Percentiles rank a stretch among this genome's conserved stretches.
These are phyloP conservation scores for Acrobasis suavella DNA, from an alignment of 2,888 invertebrate species.

Conservation along the genomic window DNA sequence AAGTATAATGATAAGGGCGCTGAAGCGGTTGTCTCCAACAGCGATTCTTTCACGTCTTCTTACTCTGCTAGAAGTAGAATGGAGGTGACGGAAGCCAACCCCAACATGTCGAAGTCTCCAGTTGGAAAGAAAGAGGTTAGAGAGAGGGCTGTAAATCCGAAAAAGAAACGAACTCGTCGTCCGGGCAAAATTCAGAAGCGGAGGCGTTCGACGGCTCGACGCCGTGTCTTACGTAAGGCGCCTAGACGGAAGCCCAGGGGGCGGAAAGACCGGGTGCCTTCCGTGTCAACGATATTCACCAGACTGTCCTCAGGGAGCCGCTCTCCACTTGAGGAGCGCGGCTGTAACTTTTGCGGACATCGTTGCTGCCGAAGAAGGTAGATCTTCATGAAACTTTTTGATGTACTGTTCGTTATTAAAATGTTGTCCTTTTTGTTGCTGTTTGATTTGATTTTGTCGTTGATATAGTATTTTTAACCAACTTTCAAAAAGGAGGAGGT, in stretches of 20 bases:
- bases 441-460: slow-evolving; percentile 33
- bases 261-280: slow-evolving; percentile 37
- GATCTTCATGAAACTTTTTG: slow-evolving; percentile 36
- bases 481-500: no score
- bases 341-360: slow-evolving; percentile 55
- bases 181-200: slow-evolving; percentile 49
- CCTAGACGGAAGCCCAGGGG: slow-evolving; percentile 39
- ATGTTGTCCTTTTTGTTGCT: slow-evolving; percentile 27
- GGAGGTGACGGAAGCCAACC: slow-evolving; percentile 36
- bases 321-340: slow-evolving; percentile 25
- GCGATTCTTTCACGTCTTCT: slow-evolving; percentile 40
- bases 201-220: slow-evolving; percentile 33
- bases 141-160: slow-evolving; percentile 35
- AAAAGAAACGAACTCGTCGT: slow-evolving; percentile 31
- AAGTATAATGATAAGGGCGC: slow-evolving; percentile 31
- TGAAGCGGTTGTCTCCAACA: slow-evolving; percentile 36
- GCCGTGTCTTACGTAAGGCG: slow-evolving; percentile 32
- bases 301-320: slow-evolving; percentile 41
- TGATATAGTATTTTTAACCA: no score
- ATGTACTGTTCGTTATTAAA: slow-evolving; percentile 22
- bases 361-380: slow-evolving; percentile 64
- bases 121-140: slow-evolving; percentile 29
- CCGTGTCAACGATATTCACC: slow-evolving; percentile 49
- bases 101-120: slow-evolving; percentile 33
- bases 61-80: slow-evolving; percentile 42